phyloP scores from a whole-genome alignment of 2,888 invertebrate species.

The Clivina fossor region DNA sequence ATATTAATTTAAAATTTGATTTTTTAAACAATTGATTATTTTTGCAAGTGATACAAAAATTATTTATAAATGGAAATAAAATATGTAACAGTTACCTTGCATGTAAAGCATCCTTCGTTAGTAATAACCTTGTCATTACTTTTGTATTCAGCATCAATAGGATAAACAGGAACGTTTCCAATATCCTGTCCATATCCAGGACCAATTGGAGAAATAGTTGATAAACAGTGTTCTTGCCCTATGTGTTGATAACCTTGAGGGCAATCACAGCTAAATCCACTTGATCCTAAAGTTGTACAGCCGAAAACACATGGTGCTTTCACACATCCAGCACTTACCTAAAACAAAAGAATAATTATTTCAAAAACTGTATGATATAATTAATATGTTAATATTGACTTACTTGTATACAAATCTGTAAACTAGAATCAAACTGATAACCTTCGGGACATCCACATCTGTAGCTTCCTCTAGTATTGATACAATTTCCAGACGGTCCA shows the following conservation, averaged over 20 bases:
- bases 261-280: conserved; percentile 75
- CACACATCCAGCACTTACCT: conserved; percentile 71
- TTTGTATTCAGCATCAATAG: conserved; percentile 64
- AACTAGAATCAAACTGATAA: conserved; percentile 70
- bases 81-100: conserved; percentile 66
- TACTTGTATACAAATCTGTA: conserved; percentile 75
- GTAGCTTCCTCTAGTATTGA: conserved; percentile 73
- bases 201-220: conserved; percentile 50
- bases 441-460: conserved; percentile 77
- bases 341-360: too few relatives aligned
- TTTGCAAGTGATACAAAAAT: too few relatives aligned
- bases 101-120: conserved; percentile 86
- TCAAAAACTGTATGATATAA: too few relatives aligned
- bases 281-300: conserved; percentile 65
- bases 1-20: background rate
- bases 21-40: too few relatives aligned
- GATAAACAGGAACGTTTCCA: conserved; percentile 72
- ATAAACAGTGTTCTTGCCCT: conserved; percentile 63
- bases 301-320: conserved; percentile 82
- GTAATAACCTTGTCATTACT: conserved; percentile 72
- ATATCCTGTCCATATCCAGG: conserved; percentile 63
- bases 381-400: conserved; percentile 23
- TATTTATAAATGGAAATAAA: too few relatives aligned
- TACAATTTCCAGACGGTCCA: conserved; percentile 66
- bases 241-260: conserved; percentile 81